These are phyloP conservation scores for Podarcis lilfordi DNA, from an alignment of 2,797 vertebrate species.

Conservation along the genomic window DNA sequence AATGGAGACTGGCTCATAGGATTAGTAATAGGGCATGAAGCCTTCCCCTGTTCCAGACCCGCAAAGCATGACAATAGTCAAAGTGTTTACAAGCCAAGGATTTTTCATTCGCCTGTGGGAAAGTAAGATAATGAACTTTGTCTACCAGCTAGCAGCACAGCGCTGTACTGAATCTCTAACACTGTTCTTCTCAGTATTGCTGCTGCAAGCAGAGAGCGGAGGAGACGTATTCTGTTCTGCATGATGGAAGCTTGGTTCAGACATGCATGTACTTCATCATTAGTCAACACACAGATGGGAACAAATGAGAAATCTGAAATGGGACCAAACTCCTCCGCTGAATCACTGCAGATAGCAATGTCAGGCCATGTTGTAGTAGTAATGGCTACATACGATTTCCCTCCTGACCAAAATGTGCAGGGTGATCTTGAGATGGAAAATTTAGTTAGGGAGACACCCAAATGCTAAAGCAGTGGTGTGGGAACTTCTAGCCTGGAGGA, in stretches of 20 bases:
- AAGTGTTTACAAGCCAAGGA: constrained; percentile 19
- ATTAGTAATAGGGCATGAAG: constrained; percentile 18
- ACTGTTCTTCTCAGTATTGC: constrained; percentile 10
- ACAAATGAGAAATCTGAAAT: neutral
- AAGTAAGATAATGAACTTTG: constrained; percentile 23
- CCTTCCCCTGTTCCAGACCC: constrained; percentile 4
- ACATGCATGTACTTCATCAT: neutral
- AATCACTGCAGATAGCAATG: neutral
- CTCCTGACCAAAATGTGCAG: neutral
- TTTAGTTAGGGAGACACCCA: neutral
- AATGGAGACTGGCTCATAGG: constrained; percentile 3
- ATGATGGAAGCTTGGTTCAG: neutral
- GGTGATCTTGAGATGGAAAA: neutral
- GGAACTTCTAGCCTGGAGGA: too few relatives aligned
- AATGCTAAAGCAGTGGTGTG: too few relatives aligned
- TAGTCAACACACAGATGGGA: neutral
- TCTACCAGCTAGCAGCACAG: neutral
- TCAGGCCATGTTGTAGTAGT: too few relatives aligned
- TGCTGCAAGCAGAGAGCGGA: neutral
- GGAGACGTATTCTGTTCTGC: neutral
- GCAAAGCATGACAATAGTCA: neutral
- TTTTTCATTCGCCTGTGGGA: constrained; percentile 25
- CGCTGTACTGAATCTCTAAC: constrained; percentile 9
- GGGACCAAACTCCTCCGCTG: neutral
- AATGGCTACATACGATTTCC: too few relatives aligned